These are phyloP conservation scores for Dendrocincla fuliginosa DNA, from an alignment of 2,797 vertebrate genomes.

Conservation along the genomic window DNA sequence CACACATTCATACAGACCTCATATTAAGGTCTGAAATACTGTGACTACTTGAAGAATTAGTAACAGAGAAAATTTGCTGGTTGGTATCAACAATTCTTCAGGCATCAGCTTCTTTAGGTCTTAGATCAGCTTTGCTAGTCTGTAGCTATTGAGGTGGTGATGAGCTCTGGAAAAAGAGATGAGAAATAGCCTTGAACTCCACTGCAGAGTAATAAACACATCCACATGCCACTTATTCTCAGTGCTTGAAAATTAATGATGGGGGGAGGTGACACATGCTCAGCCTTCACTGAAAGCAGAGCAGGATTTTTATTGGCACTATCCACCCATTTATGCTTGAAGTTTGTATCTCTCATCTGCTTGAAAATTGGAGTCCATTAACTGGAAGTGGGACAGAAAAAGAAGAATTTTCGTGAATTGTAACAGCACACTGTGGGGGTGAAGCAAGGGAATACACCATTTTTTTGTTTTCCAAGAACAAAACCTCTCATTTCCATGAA, in stretches of 20 bases:
- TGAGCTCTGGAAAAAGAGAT: not conserved
- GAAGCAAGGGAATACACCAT: not conserved
- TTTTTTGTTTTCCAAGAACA: constrained; percentile 10
- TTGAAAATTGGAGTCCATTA: constrained; percentile 40
- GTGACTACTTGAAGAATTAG: not conserved
- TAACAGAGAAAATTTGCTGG: not conserved
- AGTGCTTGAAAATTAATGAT: constrained; percentile 3
- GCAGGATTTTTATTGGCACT: constrained; percentile 4
- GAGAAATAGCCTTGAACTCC: not conserved
- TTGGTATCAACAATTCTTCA: not conserved
- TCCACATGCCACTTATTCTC: not conserved
- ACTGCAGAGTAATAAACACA: not conserved
- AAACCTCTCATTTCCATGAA: constrained; percentile 22
- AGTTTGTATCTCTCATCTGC: not conserved
- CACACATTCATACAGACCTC: not conserved
- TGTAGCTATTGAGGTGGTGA: not conserved
- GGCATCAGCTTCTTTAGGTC: not conserved
- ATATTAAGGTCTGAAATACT: not conserved
- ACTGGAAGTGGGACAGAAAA: not conserved
- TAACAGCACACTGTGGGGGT: not conserved
- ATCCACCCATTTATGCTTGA: not conserved
- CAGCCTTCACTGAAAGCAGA: not conserved
- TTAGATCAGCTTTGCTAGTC: not conserved
- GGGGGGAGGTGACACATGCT: not conserved
- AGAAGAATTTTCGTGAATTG: not conserved